Evolutionary conservation across 2,888 invertebrate species (phyloP), one percentile per base, ranked within the genome.

Genomic region (Oxycera nigricornis): DNA sequence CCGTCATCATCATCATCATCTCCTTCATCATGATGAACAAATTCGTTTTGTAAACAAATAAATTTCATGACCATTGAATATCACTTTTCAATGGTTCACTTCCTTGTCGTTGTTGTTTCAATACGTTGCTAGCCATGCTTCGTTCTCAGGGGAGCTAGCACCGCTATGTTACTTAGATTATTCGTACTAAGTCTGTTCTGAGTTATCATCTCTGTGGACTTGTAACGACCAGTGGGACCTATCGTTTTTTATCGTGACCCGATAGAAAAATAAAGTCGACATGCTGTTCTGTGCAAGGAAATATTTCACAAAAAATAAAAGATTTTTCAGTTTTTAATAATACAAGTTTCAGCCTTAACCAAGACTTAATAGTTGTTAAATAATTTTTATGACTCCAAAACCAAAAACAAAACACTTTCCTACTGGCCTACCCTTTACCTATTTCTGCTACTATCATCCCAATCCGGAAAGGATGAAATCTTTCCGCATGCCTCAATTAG

Each of bases 401-500:
- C 11, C 35, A 6, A 7, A 6, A 35, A 50, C 50, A 11, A 50
- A 28, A 28, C 59, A 31, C 14, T 65, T 65, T 41, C 65, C 65
- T 14, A 24, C 59, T 59, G 28, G 59, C n/a, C 22, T 28, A 22
- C 52, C 22, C 2, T 24, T 55, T 22, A n/a, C 4, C 59, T 28
- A 14, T 14, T 28, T 26, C 24, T 28, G 2, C 4, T 2, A 7
- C 59, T 2, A 59, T 2, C 55, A n/a, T n/a, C 14, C 20, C 9
- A 26, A 9, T 14, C 59, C 70, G 70, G 31, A 70, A 70, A 72
- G 74, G 74, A 74, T 67, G 74, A 59, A 67, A 72, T 75, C 75
- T 76, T 76, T 76, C 76, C 76, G 76, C 76, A 76, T 76, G 61
- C 76, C 72, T 76, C 76, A 76, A 76, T 76, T 76, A 76, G 76